Evolutionary conservation across 2,888 invertebrate species (phyloP).

Genomic region (Allophyes oxyacanthae): DNA sequence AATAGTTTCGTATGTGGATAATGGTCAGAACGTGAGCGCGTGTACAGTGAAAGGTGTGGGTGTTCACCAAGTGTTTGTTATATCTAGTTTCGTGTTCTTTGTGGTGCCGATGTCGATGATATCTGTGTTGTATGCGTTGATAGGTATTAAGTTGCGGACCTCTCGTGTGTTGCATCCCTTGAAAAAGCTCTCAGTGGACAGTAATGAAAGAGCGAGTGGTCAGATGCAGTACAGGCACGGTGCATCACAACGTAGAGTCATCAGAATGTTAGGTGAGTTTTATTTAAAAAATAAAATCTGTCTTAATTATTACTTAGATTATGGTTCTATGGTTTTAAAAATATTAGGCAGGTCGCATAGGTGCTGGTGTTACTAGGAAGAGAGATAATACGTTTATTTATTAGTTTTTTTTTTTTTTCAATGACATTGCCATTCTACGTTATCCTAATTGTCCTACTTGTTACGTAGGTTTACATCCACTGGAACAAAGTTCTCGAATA

Average conservation of each 20-base stretch:
- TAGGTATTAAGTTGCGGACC: slow-evolving; percentile 92
- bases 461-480: too few species aligned
- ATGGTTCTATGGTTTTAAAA: too few species aligned
- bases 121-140: slow-evolving; percentile 94
- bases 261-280: slow-evolving; percentile 94
- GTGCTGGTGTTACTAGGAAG: too few species aligned
- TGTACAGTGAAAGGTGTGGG: slow-evolving; percentile 90
- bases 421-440: too few species aligned
- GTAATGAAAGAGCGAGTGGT: slow-evolving; percentile 73
- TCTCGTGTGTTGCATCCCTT: slow-evolving; percentile 90
- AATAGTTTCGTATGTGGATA: slow-evolving; percentile 87
- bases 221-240: slow-evolving; percentile 87
- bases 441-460: too few species aligned
- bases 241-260: slow-evolving; percentile 91
- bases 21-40: slow-evolving; percentile 82
- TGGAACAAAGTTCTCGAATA: too few species aligned
- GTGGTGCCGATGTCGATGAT: slow-evolving; percentile 96
- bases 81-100: slow-evolving; percentile 95
- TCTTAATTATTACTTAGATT: too few species aligned
- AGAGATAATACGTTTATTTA: too few species aligned
- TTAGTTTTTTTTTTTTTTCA: too few species aligned
- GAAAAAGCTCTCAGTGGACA: slow-evolving; percentile 88
- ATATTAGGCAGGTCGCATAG: too few species aligned
- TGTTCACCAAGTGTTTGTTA: slow-evolving; percentile 92
- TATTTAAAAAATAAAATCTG: neutral